Conservation (phyloP, 2,888 invertebrate genomes). For the Perizoma flavofasciatum region DNA sequence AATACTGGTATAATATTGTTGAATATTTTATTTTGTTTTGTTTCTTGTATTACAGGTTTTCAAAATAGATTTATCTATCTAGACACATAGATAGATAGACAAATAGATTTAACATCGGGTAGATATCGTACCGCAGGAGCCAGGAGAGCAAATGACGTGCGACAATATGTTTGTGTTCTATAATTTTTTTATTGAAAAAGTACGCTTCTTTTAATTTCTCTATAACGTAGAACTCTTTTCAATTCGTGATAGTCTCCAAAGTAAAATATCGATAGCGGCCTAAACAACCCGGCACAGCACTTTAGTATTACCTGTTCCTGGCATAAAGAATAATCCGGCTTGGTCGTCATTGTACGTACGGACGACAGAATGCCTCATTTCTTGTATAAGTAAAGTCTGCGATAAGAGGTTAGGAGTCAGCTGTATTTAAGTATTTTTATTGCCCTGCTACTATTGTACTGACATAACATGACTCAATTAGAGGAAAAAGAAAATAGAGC, state of each 20-base stretch:
- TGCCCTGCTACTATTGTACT: constrained; percentile 18
- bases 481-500: neutral
- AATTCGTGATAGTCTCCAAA: neutral
- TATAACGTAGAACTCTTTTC: too few relatives aligned
- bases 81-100: too few relatives aligned
- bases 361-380: constrained; percentile 67
- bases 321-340: constrained; percentile 75
- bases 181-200: too few relatives aligned
- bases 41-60: too few relatives aligned
- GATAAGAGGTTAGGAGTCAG: constrained; percentile 50
- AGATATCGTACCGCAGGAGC: too few relatives aligned
- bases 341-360: constrained; percentile 68
- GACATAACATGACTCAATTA: neutral
- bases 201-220: too few relatives aligned
- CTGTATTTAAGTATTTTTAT: constrained; percentile 41
- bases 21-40: too few relatives aligned
- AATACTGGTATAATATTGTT: too few relatives aligned
- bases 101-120: too few relatives aligned
- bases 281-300: constrained; percentile 45
- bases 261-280: constrained; percentile 40
- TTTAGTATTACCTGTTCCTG: constrained; percentile 74
- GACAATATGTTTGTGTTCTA: too few relatives aligned
- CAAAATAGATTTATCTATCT: too few relatives aligned
- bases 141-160: too few relatives aligned
- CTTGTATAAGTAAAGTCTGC: constrained; percentile 53